Evolutionary conservation across 2,888 invertebrate species (phyloP).

Genomic region (Thymelicus sylvestris): DNA sequence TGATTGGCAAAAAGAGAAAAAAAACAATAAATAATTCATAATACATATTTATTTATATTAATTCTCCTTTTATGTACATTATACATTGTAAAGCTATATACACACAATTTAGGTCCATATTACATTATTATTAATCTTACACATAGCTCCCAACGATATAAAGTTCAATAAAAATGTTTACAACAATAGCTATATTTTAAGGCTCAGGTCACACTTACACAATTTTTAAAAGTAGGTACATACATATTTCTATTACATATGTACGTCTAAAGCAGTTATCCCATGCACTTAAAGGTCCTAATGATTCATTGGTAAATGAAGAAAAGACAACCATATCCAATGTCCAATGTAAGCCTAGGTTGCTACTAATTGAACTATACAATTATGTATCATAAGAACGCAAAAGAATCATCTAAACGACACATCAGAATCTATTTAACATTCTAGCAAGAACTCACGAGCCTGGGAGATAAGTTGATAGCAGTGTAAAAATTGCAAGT

Average conservation of each 20-base stretch:
- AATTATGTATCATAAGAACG: too few relatives aligned
- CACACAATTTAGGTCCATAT: conserved; percentile 77
- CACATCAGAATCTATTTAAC: too few relatives aligned
- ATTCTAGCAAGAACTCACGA: too few relatives aligned
- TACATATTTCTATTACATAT: not conserved
- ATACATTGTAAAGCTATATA: conserved; percentile 71
- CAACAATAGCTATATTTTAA: conserved; percentile 41
- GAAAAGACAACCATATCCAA: too few relatives aligned
- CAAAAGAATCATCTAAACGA: too few relatives aligned
- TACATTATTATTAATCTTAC: conserved; percentile 54
- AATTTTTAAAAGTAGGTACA: not conserved
- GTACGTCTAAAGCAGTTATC: not conserved
- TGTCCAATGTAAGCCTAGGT: too few relatives aligned
- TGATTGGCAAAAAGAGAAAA: not conserved
- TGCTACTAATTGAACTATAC: too few relatives aligned
- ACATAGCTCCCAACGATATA: conserved; percentile 50
- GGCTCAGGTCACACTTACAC: conserved; percentile 35
- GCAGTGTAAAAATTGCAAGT: too few relatives aligned
- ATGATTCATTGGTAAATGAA: too few relatives aligned
- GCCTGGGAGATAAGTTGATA: too few relatives aligned
- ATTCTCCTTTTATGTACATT: conserved; percentile 69
- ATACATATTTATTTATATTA: conserved; percentile 48
- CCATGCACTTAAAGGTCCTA: too few relatives aligned
- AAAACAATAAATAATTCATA: conserved; percentile 27
- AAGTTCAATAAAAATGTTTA: conserved; percentile 42